phyloP scores from a whole-genome alignment of 2,113 vertebrate species.

The Gopherus evgoodei region DNA sequence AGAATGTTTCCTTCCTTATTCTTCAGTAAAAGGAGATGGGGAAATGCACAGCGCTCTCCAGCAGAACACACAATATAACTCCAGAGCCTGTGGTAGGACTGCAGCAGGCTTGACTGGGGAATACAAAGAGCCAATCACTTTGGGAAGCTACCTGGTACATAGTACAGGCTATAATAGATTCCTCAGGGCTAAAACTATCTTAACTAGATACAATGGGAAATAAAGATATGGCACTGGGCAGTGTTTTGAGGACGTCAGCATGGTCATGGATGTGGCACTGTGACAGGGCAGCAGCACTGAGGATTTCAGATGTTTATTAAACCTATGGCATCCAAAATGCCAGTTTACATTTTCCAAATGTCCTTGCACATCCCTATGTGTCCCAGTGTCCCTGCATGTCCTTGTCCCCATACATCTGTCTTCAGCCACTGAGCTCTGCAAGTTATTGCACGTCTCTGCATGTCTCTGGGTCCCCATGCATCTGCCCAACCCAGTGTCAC shows the following conservation, averaged over 20 bases:
- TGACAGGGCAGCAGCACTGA: background rate
- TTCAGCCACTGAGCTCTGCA: background rate
- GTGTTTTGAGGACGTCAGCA: background rate
- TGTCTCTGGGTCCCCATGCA: no score
- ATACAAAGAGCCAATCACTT: background rate
- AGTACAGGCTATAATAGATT: background rate
- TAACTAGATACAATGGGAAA: background rate
- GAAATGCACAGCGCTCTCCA: background rate
- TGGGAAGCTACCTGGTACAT: background rate
- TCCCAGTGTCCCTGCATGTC: no score
- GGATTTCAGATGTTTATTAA: background rate
- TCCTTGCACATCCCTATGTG: no score
- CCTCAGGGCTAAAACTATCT: rapidly evolving
- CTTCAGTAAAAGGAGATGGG: background rate
- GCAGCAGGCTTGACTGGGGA: background rate
- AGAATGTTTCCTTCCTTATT: background rate
- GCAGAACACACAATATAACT: background rate
- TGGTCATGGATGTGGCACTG: background rate
- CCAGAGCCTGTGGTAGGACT: background rate
- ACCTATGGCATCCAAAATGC: background rate
- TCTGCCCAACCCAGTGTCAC: background rate
- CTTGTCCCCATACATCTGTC: background rate
- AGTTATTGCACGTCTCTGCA: background rate
- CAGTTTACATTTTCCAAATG: background rate
- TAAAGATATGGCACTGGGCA: background rate